A percentile compares a stretch with the other conserved stretches of the same genome.
Evolutionary conservation across 2,113 vertebrate species (phyloP).

Genomic region (Cariama cristata): DNA sequence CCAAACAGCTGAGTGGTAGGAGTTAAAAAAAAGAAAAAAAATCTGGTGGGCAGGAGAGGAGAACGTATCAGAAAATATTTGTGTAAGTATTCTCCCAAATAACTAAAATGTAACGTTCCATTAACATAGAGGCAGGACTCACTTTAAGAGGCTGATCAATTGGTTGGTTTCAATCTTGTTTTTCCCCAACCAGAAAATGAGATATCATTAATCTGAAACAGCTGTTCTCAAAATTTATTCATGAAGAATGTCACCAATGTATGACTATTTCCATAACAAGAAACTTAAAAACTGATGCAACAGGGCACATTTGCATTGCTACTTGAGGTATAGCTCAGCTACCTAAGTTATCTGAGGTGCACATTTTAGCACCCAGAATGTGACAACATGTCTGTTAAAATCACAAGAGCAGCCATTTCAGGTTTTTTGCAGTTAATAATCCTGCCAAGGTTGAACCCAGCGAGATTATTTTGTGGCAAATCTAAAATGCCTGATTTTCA

Average conservation of each 20-base stretch:
- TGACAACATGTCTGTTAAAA: not conserved
- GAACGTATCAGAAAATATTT: not conserved
- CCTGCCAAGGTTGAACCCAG: not conserved
- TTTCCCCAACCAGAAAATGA: not conserved
- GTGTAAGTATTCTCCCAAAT: not conserved
- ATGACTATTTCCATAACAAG: not conserved
- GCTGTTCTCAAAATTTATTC: not conserved
- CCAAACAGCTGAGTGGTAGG: not conserved
- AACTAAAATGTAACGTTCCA: not conserved
- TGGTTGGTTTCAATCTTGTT: not conserved
- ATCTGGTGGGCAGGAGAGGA: not conserved
- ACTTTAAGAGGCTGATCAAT: not conserved
- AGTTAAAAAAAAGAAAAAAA: not conserved
- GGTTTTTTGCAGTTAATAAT: not conserved
- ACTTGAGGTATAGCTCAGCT: not conserved
- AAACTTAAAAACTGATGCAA: not conserved
- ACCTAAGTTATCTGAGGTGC: not conserved
- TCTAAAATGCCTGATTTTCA: not conserved
- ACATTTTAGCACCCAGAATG: not conserved
- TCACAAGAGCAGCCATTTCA: not conserved
- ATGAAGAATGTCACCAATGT: not conserved
- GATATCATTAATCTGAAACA: slow-evolving; percentile 2
- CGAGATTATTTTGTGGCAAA: not conserved
- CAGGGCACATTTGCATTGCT: not conserved
- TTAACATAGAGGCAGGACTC: not conserved